phyloP scores from a whole-genome alignment of 2,888 invertebrate species.

The Lasioglossum marginatum region DNA sequence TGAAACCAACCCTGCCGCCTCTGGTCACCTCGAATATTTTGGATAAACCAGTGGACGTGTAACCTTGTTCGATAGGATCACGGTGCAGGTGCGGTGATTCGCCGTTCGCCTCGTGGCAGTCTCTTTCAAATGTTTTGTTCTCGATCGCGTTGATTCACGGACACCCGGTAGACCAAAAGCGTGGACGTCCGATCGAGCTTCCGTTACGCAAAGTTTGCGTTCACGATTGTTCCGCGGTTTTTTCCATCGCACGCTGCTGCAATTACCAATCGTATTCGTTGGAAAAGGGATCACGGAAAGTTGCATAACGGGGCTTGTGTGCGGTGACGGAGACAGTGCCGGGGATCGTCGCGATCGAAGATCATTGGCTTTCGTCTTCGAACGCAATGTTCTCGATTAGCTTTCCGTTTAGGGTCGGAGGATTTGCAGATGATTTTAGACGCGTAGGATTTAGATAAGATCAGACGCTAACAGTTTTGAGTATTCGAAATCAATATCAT shows the following conservation, averaged over 20 bases:
- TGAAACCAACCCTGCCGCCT: not conserved
- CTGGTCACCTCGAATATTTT: not conserved
- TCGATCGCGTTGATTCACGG: not conserved
- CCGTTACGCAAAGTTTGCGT: conserved; percentile 34
- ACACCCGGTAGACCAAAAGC: not conserved
- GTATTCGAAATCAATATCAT: too few species aligned
- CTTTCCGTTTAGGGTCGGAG: not conserved
- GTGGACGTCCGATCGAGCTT: not conserved
- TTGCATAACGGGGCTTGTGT: not conserved
- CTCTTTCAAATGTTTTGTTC: not conserved
- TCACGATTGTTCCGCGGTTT: conserved; percentile 13
- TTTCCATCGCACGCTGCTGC: conserved; percentile 31
- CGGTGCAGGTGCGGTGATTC: not conserved
- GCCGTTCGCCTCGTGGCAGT: too few species aligned
- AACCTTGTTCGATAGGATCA: not conserved
- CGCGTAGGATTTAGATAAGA: too few species aligned
- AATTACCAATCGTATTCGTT: conserved; percentile 12
- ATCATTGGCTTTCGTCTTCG: not conserved
- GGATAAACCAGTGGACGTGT: not conserved
- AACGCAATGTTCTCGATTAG: not conserved
- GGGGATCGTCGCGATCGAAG: not conserved
- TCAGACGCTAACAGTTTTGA: too few species aligned
- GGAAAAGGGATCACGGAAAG: not conserved
- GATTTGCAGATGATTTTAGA: too few species aligned
- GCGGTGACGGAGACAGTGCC: not conserved